These are phyloP conservation scores for Chaetogeoica ovagalla DNA, from an alignment of 2,888 invertebrate genomes.

Conservation along the genomic window DNA sequence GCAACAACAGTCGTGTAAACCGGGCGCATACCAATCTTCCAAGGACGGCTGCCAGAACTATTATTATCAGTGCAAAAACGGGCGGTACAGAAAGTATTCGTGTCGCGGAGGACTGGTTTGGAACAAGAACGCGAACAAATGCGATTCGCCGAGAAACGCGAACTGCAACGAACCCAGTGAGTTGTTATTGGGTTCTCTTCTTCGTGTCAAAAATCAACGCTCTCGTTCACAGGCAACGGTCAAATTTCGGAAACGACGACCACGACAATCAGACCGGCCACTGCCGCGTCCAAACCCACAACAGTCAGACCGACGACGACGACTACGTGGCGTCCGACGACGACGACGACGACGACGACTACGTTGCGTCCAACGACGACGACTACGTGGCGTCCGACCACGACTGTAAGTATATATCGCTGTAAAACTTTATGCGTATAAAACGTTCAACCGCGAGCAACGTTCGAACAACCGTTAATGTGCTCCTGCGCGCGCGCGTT, in stretches of 20 bases:
- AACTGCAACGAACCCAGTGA: constrained; percentile 66
- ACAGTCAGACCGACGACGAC: constrained; percentile 59
- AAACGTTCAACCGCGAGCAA: neutral
- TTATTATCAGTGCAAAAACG: constrained; percentile 63
- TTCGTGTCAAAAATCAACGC: neutral
- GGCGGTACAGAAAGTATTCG: constrained; percentile 70
- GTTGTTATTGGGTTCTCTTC: constrained; percentile 56
- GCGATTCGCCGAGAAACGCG: constrained; percentile 79
- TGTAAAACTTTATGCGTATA: neutral
- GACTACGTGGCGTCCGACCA: constrained; percentile 57
- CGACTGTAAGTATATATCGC: constrained; percentile 54
- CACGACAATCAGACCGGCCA: neutral
- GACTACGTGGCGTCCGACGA: constrained; percentile 55
- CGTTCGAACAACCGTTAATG: neutral
- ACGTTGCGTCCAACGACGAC: constrained; percentile 57
- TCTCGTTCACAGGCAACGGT: constrained; percentile 5
- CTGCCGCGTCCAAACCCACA: constrained; percentile 1
- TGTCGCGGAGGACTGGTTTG: constrained; percentile 82
- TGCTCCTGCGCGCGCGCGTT: neutral
- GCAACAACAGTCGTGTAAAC: constrained; percentile 55
- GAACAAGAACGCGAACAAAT: constrained; percentile 69
- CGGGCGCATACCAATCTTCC: constrained; percentile 54
- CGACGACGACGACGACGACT: constrained; percentile 57
- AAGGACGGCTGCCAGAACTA: constrained; percentile 47
- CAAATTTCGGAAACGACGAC: constrained; percentile 25